Evolutionary conservation across 2,797 vertebrate genomes (phyloP), one percentile per base, ranked within the genome.

Genomic region (Cryptoblepharus egeriae): DNA sequence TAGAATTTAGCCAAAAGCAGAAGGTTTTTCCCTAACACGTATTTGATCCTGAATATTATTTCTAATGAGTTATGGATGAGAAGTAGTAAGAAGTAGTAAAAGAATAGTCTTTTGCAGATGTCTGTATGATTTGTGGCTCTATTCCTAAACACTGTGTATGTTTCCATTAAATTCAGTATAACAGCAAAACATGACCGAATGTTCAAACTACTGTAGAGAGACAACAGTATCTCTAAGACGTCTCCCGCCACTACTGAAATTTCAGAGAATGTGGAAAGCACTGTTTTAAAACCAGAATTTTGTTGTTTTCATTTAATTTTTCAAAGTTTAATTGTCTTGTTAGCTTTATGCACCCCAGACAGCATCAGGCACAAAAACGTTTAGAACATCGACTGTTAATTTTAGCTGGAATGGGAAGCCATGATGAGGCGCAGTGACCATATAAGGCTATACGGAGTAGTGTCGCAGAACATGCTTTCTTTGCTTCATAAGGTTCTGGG

Each of bases 11-110:
- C 0, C 74, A 65, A 26, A 68, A 75, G 84, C 32, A 18, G 68
- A 55, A 1, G 0, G 0, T 2, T 4, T 65, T 22, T 67, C 20
- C 7, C 22, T 67, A 45, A 32, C 1, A 55, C 2, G 4, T 80
- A 82, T 24, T 20, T 16, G 28, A 61, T 75, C 69, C 70, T 37
- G 76, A 70, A 35, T 32, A 28, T 87, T 84, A 22, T 83, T 89
- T 83, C 80, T 82, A 60, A 45, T 15, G 26, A 57, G 60, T 60
- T 24, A 52, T 61, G 71, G 13, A 55, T 55, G 24, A 18, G 39
- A 67, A 84, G n/a, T 20, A 71, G 5, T 78, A 73, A 58, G 55
- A 65, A 78, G 37, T 26, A 85, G 61, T 10, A 4, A 0, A 78
- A 60, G 32, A 18, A 73, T 49, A 55, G 18, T 6, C 52, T 69